Percentiles rank a stretch among this genome's conserved stretches.
These are phyloP conservation scores for Bombus impatiens DNA, from an alignment of 1,140 invertebrate genomes.

Conservation along the genomic window DNA sequence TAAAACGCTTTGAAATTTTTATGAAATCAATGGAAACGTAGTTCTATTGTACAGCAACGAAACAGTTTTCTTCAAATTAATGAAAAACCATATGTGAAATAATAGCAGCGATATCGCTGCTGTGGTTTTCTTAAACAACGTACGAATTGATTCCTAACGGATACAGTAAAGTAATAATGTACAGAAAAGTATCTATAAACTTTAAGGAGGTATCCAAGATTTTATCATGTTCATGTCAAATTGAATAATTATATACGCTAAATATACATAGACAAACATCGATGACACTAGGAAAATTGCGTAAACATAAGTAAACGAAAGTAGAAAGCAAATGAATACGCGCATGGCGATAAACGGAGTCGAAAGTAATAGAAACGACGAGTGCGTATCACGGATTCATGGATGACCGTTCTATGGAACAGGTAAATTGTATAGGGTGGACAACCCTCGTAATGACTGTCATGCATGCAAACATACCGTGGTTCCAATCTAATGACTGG, in stretches of 20 bases:
- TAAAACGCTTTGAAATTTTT: background rate
- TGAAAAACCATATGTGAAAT: background rate
- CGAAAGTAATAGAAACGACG: conserved; percentile 27
- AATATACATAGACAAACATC: background rate
- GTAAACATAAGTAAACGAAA: background rate
- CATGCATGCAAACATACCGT: conserved; percentile 42
- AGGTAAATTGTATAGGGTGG: conserved; percentile 17
- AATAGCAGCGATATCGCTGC: background rate
- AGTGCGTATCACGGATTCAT: conserved; percentile 21
- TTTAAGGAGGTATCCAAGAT: background rate
- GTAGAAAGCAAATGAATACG: background rate
- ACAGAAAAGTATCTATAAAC: background rate
- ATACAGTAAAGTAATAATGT: background rate
- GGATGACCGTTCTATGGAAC: conserved; percentile 32
- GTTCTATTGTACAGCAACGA: background rate
- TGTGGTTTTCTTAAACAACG: background rate
- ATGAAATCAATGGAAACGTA: background rate
- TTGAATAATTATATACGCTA: background rate
- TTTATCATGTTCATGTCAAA: background rate
- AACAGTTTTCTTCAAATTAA: background rate
- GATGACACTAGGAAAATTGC: background rate
- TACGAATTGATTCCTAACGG: background rate
- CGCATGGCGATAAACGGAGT: background rate
- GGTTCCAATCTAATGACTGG: conserved; percentile 72
- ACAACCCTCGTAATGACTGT: conserved; percentile 60